Evolutionary conservation across 2,797 vertebrate species (phyloP).

Genomic region (Alcedo atthis): DNA sequence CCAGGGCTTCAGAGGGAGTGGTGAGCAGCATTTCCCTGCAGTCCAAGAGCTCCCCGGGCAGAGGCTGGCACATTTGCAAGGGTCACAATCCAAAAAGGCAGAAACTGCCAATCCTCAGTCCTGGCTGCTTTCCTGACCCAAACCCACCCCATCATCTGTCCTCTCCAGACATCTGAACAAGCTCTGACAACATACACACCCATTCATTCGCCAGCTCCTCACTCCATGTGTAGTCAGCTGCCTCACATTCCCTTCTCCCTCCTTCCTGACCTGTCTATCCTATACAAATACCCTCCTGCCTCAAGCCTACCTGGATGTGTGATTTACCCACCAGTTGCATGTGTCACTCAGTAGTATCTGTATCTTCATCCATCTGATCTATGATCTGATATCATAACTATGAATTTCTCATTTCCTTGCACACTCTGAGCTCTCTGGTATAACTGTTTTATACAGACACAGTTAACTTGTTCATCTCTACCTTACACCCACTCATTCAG

Average conservation of each 20-base stretch:
- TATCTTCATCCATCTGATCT: not conserved
- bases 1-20: not conserved
- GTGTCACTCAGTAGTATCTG: accelerated
- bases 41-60: not conserved
- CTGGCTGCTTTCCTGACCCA: not conserved
- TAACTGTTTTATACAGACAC: not conserved
- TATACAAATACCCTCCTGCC: not conserved
- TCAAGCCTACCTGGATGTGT: not conserved
- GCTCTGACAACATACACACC: not conserved
- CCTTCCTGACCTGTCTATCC: not conserved
- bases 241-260: not conserved
- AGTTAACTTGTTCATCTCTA: not conserved
- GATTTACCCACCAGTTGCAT: not conserved
- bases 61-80: not conserved
- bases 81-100: not conserved
- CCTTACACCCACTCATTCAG: not conserved
- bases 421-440: not conserved
- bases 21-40: accelerated
- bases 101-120: not conserved
- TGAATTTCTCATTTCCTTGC: not conserved
- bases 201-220: accelerated
- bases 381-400: not conserved
- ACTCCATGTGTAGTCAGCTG: not conserved
- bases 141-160: not conserved
- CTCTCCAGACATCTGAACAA: not conserved